These are phyloP conservation scores for Polyploca ridens DNA, from an alignment of 2,888 invertebrate species.

Conservation along the genomic window DNA sequence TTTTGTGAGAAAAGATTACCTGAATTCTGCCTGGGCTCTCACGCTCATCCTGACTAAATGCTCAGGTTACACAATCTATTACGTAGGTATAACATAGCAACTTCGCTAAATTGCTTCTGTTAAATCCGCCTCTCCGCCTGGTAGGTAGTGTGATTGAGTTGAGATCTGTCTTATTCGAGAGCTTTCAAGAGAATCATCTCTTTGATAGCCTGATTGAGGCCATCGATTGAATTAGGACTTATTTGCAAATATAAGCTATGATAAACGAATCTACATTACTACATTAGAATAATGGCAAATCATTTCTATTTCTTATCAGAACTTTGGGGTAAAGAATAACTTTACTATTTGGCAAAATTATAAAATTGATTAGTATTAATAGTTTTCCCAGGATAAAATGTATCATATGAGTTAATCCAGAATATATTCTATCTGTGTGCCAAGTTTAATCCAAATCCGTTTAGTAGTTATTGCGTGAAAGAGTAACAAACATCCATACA, in stretches of 20 bases:
- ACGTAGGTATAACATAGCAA: slow-evolving; percentile 23
- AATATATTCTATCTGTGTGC: too few species aligned
- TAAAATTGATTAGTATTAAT: too few species aligned
- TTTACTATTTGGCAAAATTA: too few species aligned
- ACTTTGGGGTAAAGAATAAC: too few species aligned
- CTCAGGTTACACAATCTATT: slow-evolving; percentile 10
- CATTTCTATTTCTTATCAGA: too few species aligned
- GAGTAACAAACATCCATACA: too few species aligned
- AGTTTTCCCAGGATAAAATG: too few species aligned
- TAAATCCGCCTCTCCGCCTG: slow-evolving; percentile 31
- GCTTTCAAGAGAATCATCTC: slow-evolving; percentile 41
- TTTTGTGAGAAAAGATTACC: too few species aligned
- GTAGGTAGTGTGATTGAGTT: slow-evolving; percentile 39
- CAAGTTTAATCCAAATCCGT: too few species aligned
- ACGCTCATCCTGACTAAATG: neutral
- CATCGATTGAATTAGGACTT: slow-evolving; percentile 30
- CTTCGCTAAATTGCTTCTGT: slow-evolving; percentile 33
- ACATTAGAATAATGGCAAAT: neutral
- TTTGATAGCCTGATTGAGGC: slow-evolving; percentile 42
- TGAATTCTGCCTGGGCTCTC: neutral
- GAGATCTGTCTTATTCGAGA: slow-evolving; percentile 37
- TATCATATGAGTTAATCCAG: too few species aligned
- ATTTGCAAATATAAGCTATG: slow-evolving; percentile 24
- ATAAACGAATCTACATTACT: neutral
- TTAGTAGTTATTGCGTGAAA: too few species aligned